A percentile compares a stretch with the other conserved stretches of the same genome.
Conservation (phyloP, 2,113 vertebrate species). For the Erpornis zantholeuca region DNA sequence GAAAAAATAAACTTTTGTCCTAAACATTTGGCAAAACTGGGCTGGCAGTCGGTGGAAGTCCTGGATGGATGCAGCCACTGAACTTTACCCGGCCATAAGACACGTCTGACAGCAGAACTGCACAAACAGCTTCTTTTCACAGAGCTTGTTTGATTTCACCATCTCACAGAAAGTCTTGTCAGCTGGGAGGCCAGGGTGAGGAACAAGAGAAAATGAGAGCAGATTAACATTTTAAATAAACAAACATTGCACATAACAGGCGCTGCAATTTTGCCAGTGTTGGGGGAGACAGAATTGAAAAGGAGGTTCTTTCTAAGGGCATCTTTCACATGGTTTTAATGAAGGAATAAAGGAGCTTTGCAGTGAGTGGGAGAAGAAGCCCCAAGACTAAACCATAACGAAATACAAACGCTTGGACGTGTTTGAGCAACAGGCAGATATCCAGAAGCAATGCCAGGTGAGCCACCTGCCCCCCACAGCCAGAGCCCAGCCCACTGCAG, state of each 20-base stretch:
- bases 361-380: conserved; percentile 27
- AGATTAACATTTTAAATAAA: conserved; percentile 56
- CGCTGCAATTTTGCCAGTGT: neutral
- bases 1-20: conserved; percentile 58
- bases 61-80: neutral
- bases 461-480: neutral
- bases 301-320: neutral
- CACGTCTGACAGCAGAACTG: conserved; percentile 93
- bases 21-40: conserved; percentile 50
- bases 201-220: conserved; percentile 40
- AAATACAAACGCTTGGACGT: neutral
- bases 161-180: conserved; percentile 91
- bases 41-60: conserved; percentile 39
- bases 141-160: conserved; percentile 91
- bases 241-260: neutral
- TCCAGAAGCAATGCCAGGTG: neutral
- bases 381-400: neutral
- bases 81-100: conserved; percentile 82
- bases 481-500: rapidly evolving
- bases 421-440: neutral
- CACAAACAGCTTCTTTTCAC: conserved; percentile 89
- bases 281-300: neutral
- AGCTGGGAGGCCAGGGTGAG: conserved; percentile 62
- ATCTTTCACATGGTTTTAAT: neutral
- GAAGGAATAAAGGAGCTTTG: conserved; percentile 18